Base-by-base conservation (phyloP, 2,113 vertebrate species). In the Pelmatolapia mariae region DNA sequence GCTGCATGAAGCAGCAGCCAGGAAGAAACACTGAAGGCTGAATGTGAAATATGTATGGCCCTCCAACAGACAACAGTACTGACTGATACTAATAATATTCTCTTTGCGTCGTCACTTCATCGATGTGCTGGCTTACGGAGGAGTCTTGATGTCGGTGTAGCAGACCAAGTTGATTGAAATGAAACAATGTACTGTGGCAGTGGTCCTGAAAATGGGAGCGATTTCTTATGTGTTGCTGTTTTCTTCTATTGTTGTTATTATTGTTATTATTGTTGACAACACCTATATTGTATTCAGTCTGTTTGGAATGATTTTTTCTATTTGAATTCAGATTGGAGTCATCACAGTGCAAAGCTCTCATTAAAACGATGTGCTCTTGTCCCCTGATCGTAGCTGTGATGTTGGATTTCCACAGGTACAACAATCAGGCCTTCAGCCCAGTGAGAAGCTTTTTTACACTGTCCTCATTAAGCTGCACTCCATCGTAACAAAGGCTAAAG, bases 241-340 rank as follows among this genome's bases (percentile, higher is more conserved):
- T 76, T 50, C 71, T 78, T 78, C 68, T 45, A 47, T 26, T 73
- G 24, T 76, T 71, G 11, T 36, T 33, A 4, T 59, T 73, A 26
- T 73, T 45, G 5, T 73, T 73, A 45, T 78, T 78, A 78, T 78
- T 78, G 33, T 52, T 52, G 24, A 45, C 47, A 68, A 90, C 50
- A 80, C 47, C 47, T 86, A 36, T 84, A 80, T 71, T 53, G 86
- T 87, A 92, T 89, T 87, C 57, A 85, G 84, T 68, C 29, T 78
- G 18, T 73, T n/a, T 71, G 31, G 81, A 86, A 86, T 18, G 61
- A 53, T 54, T 68, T 52, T 63, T 89, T 89, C 81, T 85, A 45
- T 57, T 80, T n/a, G 45, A 50, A n/a, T 31, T n/a, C 18, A 52
- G 45, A 52, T 50, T 78, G 73, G 45, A 52, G 26, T 78, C 45